Base-by-base conservation (phyloP, 2,113 vertebrate genomes). In the Mormyrus iriodes region DNA sequence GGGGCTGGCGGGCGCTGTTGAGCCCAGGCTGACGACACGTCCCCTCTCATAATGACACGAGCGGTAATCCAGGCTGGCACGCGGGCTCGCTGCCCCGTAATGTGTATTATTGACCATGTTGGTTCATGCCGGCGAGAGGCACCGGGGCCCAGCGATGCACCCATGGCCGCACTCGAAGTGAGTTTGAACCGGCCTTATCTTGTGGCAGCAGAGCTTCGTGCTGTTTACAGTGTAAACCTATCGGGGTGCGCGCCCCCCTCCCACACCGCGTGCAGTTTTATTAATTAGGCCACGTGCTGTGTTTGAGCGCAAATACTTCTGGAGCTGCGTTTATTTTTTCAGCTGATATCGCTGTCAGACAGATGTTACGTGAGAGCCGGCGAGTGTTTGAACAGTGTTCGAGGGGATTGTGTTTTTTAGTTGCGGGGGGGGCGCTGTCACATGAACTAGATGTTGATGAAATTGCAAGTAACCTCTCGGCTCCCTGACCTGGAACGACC, bases 171-270 rank as follows among this genome's bases (percentile, higher is more conserved):
- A 90, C 92, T 92, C 89, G 79, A 92, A 91, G 90, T 86, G 65
- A 88, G 91, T 93, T 93, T 93, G 91, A 92, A 93, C 92, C 92
- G 89, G 92, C 92, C 90, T 91, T 93, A 93, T 93, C 92, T 90
- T 89, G 86, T 85, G 48, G 69, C 61, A 85, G 88, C 93, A 93
- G 92, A 89, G 87, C 87, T 85, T 31, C 87, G 39, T 19, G 90
- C 90, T 93, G 91, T 93, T 92, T 92, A 89, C 93, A 88, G 87
- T 92, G 93, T 91, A 92, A 92, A 93, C 92, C 86, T 90, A 90
- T 92, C 90, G 86, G 86, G 79, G 85, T 82, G 13, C 79, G 53
- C 90, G 86, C 89, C 89, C 87, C 86, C 79, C 79, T 4, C 82
- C 44, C 44, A 39, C 13, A 87, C 90, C 73, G 27, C 88, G 76